Conservation (phyloP, 2,797 vertebrate species). For the Falco biarmicus region DNA sequence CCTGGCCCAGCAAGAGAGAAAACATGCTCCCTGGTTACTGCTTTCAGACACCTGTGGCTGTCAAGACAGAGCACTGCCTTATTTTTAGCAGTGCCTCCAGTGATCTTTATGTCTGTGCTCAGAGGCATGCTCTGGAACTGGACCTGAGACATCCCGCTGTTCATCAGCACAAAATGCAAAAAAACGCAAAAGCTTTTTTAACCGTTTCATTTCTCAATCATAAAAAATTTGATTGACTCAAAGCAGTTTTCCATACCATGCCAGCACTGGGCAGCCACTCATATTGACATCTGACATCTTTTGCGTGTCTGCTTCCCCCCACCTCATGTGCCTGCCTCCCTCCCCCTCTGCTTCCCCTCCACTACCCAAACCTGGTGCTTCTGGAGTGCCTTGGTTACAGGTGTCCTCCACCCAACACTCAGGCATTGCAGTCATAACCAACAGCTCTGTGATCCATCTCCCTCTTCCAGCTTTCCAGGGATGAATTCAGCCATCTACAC, state of each 20-base stretch:
- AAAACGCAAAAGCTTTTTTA: background rate
- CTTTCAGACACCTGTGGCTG: background rate
- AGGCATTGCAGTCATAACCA: background rate
- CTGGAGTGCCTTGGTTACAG: background rate
- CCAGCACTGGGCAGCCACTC: background rate
- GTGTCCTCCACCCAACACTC: background rate
- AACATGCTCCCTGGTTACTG: background rate
- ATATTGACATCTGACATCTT: background rate
- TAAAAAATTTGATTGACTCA: background rate
- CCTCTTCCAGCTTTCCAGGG: background rate
- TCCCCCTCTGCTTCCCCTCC: background rate
- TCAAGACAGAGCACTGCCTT: background rate
- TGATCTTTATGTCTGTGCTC: background rate
- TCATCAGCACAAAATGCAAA: background rate
- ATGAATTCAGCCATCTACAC: no score
- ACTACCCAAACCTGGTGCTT: background rate
- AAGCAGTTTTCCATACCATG: rapidly evolving
- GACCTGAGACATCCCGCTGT: background rate
- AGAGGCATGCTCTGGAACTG: background rate
- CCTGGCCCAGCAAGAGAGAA: background rate
- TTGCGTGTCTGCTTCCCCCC: background rate
- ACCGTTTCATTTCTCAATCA: background rate
- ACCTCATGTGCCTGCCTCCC: background rate
- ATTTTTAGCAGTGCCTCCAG: background rate
- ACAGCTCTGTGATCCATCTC: background rate